A percentile compares a stretch with the other conserved stretches of the same genome.
Conservation (phyloP, 2,113 vertebrate species). For the Columba janthina region DNA sequence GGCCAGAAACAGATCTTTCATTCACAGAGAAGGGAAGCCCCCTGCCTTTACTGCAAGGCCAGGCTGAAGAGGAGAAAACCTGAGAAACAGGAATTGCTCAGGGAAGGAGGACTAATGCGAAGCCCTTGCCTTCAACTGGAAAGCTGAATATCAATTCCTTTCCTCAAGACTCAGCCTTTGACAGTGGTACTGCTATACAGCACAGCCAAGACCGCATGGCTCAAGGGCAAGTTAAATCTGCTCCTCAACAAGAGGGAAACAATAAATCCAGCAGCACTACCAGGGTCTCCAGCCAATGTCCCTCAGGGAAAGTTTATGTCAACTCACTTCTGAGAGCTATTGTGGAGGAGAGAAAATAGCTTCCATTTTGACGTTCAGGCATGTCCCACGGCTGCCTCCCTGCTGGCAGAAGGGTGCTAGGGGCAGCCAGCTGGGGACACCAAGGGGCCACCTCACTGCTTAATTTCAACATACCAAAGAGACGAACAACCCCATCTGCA, state of each 20-base stretch:
- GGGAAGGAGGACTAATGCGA: not conserved
- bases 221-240: not conserved
- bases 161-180: not conserved
- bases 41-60: not conserved
- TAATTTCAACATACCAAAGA: conserved; percentile 83
- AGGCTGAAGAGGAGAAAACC: not conserved
- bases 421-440: not conserved
- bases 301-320: not conserved
- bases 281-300: not conserved
- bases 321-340: not conserved
- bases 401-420: not conserved
- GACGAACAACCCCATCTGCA: conserved; percentile 90
- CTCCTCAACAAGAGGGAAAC: not conserved
- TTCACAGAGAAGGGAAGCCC: not conserved
- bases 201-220: not conserved
- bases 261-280: not conserved
- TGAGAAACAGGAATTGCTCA: not conserved
- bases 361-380: not conserved
- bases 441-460: not conserved
- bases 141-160: not conserved
- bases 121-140: not conserved
- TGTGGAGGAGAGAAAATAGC: not conserved
- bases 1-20: not conserved
- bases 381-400: not conserved
- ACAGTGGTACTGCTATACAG: not conserved